These are phyloP conservation scores for Aphidoletes aphidimyza DNA, from an alignment of 2,888 invertebrate species.

Conservation along the genomic window DNA sequence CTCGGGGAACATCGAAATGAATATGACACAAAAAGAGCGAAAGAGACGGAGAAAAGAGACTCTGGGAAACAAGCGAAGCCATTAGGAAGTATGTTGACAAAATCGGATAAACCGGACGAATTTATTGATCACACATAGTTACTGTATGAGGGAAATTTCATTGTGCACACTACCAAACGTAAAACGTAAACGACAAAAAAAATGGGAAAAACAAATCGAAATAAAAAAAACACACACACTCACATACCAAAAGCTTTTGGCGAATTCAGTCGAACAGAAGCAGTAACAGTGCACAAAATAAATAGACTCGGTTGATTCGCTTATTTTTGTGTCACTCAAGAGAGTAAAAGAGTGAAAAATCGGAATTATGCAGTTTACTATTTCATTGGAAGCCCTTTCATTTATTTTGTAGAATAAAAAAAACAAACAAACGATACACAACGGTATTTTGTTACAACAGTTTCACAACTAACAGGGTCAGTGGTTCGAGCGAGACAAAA, in stretches of 20 bases:
- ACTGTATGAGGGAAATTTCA: not conserved
- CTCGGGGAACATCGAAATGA: no score
- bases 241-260: not conserved
- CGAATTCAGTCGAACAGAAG: not conserved
- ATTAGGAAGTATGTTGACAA: constrained; percentile 51
- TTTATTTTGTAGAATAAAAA: not conserved
- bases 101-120: constrained; percentile 51
- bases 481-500: no score
- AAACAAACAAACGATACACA: not conserved
- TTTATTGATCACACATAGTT: constrained; percentile 44
- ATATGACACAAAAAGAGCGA: not conserved
- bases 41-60: constrained; percentile 18
- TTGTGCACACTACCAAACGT: no score
- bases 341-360: not conserved
- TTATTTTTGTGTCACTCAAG: not conserved
- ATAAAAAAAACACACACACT: not conserved
- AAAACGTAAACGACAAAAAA: not conserved
- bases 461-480: no score
- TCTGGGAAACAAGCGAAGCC: not conserved
- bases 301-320: constrained; percentile 16
- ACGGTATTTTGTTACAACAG: not conserved
- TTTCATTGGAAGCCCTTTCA: constrained; percentile 38
- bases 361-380: constrained; percentile 39
- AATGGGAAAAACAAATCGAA: not conserved
- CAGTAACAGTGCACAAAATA: constrained; percentile 32